A percentile compares a stretch with the other conserved stretches of the same genome.
phyloP scores from a whole-genome alignment of 2,113 vertebrate species.

The Elachura formosa region DNA sequence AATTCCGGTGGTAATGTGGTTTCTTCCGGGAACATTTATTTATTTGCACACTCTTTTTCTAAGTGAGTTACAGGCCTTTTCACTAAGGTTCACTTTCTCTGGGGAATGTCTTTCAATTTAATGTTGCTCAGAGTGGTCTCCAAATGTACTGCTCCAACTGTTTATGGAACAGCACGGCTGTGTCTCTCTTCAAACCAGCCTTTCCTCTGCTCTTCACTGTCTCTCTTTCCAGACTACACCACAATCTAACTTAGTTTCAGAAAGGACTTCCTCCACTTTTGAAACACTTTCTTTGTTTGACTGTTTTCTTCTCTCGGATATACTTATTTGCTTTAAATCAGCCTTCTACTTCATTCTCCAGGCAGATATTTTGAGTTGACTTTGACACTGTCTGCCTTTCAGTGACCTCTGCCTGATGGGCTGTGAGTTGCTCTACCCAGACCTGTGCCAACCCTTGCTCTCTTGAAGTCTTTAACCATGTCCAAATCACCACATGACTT shows the following conservation, averaged over 20 bases:
- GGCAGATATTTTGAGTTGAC: neutral
- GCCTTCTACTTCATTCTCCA: neutral
- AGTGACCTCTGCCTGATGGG: neutral
- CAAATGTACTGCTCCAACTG: neutral
- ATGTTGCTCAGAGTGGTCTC: neutral
- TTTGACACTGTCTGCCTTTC: neutral
- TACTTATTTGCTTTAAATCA: neutral
- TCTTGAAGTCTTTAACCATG: neutral
- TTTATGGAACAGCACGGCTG: neutral
- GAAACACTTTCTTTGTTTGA: neutral
- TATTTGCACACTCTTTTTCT: neutral
- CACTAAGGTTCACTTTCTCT: neutral
- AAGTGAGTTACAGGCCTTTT: neutral
- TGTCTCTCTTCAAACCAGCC: neutral
- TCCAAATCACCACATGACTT: neutral
- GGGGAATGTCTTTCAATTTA: neutral
- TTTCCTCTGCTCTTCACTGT: neutral
- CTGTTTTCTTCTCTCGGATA: neutral
- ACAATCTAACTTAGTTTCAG: neutral
- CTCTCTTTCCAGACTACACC: neutral
- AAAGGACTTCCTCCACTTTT: neutral
- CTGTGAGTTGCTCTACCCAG: neutral
- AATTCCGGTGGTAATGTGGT: neutral
- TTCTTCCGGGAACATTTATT: neutral
- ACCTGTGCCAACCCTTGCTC: neutral